These are phyloP conservation scores for Notamacropus eugenii DNA, from an alignment of 2,797 vertebrate genomes.

Conservation along the genomic window DNA sequence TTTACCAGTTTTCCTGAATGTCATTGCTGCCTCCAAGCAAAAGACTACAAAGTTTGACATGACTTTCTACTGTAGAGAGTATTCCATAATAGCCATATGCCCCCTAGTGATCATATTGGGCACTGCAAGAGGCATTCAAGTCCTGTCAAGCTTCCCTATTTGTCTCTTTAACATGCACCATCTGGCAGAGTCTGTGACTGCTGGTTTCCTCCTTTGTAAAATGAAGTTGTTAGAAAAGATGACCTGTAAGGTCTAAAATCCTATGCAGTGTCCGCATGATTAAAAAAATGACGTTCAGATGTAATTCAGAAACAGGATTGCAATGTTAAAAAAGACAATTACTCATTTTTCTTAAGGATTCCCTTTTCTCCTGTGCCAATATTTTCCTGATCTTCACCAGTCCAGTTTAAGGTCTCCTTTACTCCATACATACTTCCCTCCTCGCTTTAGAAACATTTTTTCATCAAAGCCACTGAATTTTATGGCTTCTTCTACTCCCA, in stretches of 20 bases:
- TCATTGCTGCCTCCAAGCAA: not conserved
- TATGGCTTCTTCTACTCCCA: slow-evolving; percentile 92
- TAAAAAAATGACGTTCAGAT: not conserved
- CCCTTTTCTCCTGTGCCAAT: accelerated
- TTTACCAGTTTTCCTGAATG: not conserved
- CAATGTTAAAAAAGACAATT: accelerated
- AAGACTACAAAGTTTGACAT: not conserved
- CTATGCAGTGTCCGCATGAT: not conserved
- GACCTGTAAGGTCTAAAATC: not conserved
- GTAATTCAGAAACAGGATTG: not conserved
- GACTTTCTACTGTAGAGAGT: not conserved
- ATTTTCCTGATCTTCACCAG: slow-evolving; percentile 86
- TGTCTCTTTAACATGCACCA: not conserved
- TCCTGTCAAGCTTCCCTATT: not conserved
- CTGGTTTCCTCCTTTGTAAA: not conserved
- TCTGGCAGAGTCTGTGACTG: not conserved
- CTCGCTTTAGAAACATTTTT: slow-evolving; percentile 93
- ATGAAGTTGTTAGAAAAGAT: not conserved
- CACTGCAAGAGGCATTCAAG: not conserved
- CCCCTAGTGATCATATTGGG: not conserved
- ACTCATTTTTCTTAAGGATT: accelerated
- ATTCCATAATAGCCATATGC: not conserved
- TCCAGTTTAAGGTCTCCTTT: slow-evolving; percentile 95
- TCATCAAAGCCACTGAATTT: slow-evolving; percentile 96
- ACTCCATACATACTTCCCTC: slow-evolving; percentile 96